Base-by-base conservation (phyloP, 1,140 invertebrate genomes). In the Cherax destructor region DNA sequence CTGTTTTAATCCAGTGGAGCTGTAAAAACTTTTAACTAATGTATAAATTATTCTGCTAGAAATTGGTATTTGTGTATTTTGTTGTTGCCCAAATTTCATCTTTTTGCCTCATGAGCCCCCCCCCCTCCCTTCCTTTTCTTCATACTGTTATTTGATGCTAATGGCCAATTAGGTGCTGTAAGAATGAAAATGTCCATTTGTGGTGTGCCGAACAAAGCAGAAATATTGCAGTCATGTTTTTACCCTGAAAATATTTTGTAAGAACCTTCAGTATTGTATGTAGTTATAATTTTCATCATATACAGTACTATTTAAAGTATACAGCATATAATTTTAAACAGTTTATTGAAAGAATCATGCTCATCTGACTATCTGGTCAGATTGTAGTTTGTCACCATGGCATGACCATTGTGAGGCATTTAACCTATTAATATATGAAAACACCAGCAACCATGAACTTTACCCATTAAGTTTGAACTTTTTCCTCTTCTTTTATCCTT, bases 91-190 rank as follows among this genome's bases (percentile, higher is more conserved):
- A 85, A 85, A 77, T 91, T 83, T 86, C 79, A 91, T 91, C 52
- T 18, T 47, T 30, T 80, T 80, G 83, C 83, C 83, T 61, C 18
- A 30, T 79, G 74, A 61, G 24, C 30, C 47, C 72, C 81, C 30
- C 30, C 30, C 30, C 30, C 30, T 41, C 30, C 30, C 30, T 41
- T 41, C 30, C 78, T 56, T 56, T 77, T 91, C 61, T 72, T 83
- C 88, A 91, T 91, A 83, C 74, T 85, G 89, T 76, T 91, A 85
- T 77, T 78, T 91, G 89, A 90, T 90, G 88, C 88, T 84, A 80
- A 80, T 88, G 86, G 86, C 86, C 86, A 80, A 88, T 88, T 88
- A 83, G 80, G 59, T 91, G 74, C 83, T 91, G 83, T 83, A 85
- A 84, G 83, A 80, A 85, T 76, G 72, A 86, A 74, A 86, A 76